These are phyloP conservation scores for Dolomedes plantarius DNA, from an alignment of 2,888 invertebrate genomes.

Conservation along the genomic window DNA sequence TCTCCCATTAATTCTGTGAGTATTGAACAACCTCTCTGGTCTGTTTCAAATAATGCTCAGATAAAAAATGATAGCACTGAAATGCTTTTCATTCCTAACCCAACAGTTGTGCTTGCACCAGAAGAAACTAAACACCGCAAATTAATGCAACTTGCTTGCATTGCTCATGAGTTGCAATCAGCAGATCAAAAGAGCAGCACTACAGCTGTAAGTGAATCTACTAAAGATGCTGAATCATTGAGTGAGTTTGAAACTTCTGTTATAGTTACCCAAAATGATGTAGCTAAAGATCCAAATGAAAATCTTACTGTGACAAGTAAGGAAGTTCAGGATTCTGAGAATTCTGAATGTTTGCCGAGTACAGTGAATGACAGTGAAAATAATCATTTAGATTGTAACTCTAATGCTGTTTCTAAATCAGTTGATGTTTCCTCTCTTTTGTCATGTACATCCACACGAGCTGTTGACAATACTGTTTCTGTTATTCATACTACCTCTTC, in stretches of 20 bases:
- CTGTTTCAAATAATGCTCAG: background rate
- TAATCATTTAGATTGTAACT: background rate
- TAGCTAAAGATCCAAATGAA: background rate
- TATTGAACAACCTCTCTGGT: background rate
- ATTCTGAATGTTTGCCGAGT: background rate
- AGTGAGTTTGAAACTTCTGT: background rate
- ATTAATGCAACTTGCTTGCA: conserved; percentile 2
- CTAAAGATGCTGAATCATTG: background rate
- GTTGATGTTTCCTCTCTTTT: background rate
- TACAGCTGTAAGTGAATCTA: background rate
- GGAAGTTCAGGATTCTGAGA: too few species aligned
- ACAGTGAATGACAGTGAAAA: background rate
- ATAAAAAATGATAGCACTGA: background rate
- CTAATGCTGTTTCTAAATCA: too few species aligned
- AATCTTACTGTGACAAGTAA: background rate
- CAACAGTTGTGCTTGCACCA: background rate
- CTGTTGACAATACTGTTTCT: conserved; percentile 15
- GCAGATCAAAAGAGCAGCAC: conserved; percentile 1
- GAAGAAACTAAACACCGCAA: conserved; percentile 7
- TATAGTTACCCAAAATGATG: background rate
- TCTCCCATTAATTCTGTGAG: too few species aligned
- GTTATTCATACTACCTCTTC: conserved; percentile 14
- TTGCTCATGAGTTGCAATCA: conserved; percentile 13
- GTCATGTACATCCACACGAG: background rate
- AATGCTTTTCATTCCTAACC: conserved; percentile 20